Percentiles rank a stretch among this genome's conserved stretches.
These are phyloP conservation scores for Cosmopolites sordidus DNA, from an alignment of 2,888 invertebrate species.

Conservation along the genomic window DNA sequence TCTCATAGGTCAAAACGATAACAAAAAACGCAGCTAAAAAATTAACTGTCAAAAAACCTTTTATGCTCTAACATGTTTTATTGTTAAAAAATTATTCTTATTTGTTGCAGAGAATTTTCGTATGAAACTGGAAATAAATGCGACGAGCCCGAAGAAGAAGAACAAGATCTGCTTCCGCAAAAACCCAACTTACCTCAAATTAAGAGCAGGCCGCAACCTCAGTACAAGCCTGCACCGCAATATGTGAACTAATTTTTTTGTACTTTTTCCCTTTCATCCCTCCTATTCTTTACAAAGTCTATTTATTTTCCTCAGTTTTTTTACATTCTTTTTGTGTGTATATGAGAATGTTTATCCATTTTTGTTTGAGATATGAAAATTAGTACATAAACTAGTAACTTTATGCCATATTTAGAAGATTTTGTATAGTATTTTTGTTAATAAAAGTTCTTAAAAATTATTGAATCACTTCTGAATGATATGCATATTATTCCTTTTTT, in stretches of 20 bases:
- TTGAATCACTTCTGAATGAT: too few relatives aligned
- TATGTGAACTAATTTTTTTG: slow-evolving; percentile 16
- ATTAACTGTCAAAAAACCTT: too few relatives aligned
- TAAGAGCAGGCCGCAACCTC: slow-evolving; percentile 32
- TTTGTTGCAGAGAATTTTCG: slow-evolving; percentile 61
- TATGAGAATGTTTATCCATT: too few relatives aligned
- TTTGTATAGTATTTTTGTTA: slow-evolving; percentile 8
- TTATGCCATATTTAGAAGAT: slow-evolving; percentile 2
- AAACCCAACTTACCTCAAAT: slow-evolving; percentile 27
- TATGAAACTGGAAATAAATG: slow-evolving; percentile 78
- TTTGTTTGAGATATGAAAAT: too few relatives aligned
- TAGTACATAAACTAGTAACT: too few relatives aligned
- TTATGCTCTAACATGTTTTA: background rate
- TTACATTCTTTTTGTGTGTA: too few relatives aligned
- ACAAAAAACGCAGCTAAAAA: background rate
- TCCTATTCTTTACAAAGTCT: too few relatives aligned
- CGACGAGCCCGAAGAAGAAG: slow-evolving; percentile 52
- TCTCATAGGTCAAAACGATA: background rate
- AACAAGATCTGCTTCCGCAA: slow-evolving; percentile 27
- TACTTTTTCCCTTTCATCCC: too few relatives aligned
- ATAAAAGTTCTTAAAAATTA: slow-evolving; percentile 9
- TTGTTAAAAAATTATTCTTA: background rate
- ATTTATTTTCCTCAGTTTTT: too few relatives aligned
- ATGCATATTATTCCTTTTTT: too few relatives aligned
- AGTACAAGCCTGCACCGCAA: slow-evolving; percentile 30